phyloP scores from a whole-genome alignment of 2,113 vertebrate genomes.

The Eleginops maclovinus region DNA sequence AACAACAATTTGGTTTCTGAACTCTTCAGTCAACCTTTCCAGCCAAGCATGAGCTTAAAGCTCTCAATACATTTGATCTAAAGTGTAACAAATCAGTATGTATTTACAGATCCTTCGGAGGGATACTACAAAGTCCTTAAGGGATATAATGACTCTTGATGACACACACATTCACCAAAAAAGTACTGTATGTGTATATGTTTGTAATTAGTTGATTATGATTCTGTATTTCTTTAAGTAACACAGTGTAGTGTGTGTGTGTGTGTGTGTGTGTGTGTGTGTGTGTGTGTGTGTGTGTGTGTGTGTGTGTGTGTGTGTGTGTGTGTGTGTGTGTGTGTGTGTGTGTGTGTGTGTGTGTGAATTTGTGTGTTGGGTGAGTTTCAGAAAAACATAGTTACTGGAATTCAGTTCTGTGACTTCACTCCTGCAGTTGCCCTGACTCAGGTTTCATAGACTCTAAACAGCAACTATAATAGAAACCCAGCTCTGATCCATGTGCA shows the following conservation, averaged over 20 bases:
- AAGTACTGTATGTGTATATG: conserved; percentile 1
- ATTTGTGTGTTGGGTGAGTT: conserved; percentile 10
- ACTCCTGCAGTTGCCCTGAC: neutral
- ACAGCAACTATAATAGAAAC: neutral
- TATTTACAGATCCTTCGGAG: neutral
- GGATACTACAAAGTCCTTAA: neutral
- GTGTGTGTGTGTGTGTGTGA: no score
- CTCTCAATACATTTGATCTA: neutral
- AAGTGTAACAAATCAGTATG: neutral
- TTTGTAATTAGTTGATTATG: neutral
- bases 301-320: conserved; percentile 6
- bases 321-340: neutral
- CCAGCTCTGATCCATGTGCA: conserved; percentile 8
- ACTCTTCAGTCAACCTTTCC: neutral
- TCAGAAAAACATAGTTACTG: neutral
- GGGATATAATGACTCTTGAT: neutral
- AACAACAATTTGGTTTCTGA: neutral
- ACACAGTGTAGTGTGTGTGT: neutral
- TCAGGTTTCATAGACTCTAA: conserved; percentile 41
- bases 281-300: neutral
- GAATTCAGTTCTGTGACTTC: conserved; percentile 25
- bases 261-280: conserved; percentile 11
- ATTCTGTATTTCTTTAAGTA: neutral
- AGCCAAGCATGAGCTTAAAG: neutral
- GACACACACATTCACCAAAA: neutral